These are phyloP conservation scores for Molossus molossus DNA, from an alignment of 2,797 vertebrate species.

Conservation along the genomic window DNA sequence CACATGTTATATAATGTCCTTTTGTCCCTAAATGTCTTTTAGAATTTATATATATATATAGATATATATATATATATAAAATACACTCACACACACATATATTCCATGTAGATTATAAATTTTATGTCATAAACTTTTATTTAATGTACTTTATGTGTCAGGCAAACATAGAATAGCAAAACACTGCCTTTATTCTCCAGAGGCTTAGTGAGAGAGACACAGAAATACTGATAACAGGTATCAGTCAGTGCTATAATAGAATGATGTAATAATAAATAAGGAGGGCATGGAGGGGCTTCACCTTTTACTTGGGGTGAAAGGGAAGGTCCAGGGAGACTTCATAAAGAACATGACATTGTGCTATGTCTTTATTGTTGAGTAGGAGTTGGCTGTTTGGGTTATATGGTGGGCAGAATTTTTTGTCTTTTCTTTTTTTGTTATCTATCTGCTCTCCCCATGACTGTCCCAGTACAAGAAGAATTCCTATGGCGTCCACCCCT, in stretches of 20 bases:
- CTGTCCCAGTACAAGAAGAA: constrained; percentile 92
- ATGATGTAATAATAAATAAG: neutral
- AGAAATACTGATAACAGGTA: neutral
- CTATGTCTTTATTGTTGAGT: neutral
- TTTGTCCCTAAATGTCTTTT: neutral
- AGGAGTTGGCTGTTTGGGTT: constrained; percentile 29
- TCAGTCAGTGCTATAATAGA: neutral
- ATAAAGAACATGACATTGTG: neutral
- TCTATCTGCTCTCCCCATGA: neutral
- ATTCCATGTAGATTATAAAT: neutral
- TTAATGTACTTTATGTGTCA: neutral
- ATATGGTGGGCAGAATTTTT: neutral
- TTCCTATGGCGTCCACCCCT: constrained; percentile 96
- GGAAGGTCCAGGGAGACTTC: neutral
- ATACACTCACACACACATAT: neutral
- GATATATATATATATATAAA: too few species aligned
- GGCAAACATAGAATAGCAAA: neutral
- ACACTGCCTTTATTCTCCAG: neutral
- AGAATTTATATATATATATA: neutral
- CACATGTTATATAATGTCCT: neutral
- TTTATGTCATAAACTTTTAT: constrained; percentile 32
- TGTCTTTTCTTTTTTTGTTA: constrained; percentile 13
- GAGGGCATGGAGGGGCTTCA: neutral
- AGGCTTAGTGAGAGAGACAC: neutral
- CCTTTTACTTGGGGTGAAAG: neutral